phyloP scores from a whole-genome alignment of 2,797 vertebrate species.

The Vespertilio murinus region DNA sequence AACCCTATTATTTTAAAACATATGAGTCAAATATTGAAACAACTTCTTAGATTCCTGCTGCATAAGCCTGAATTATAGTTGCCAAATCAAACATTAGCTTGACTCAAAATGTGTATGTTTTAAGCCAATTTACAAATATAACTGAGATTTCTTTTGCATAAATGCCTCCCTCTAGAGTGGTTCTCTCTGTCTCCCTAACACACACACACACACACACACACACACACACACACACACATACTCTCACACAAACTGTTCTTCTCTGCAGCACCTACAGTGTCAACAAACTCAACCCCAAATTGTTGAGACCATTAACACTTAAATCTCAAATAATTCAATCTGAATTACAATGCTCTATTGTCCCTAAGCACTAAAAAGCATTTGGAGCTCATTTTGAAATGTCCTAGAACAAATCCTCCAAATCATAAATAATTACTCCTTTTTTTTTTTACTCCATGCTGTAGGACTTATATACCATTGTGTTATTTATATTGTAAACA shows the following conservation, averaged over 20 bases:
- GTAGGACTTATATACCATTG: neutral
- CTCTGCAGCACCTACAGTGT: neutral
- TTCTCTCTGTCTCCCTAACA: neutral
- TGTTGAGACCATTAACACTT: neutral
- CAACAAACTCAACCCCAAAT: neutral
- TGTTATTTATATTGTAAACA: neutral
- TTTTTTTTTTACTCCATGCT: neutral
- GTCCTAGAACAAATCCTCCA: neutral
- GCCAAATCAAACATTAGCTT: neutral
- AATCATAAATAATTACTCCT: neutral
- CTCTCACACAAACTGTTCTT: neutral
- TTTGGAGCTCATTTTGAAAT: neutral
- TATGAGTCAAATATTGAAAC: neutral
- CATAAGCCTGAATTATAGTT: neutral
- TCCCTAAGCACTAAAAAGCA: neutral
- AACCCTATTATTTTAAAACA: constrained; percentile 28
- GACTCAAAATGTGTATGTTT: neutral
- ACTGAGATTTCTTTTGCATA: neutral
- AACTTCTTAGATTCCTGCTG: neutral
- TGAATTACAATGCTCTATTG: neutral
- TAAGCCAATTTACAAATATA: neutral
- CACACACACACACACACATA: too few relatives aligned
- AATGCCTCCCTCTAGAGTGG: neutral
- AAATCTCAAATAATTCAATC: neutral
- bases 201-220: neutral